These are phyloP conservation scores for Desoria tigrina DNA, from an alignment of 2,888 invertebrate genomes.

Conservation along the genomic window DNA sequence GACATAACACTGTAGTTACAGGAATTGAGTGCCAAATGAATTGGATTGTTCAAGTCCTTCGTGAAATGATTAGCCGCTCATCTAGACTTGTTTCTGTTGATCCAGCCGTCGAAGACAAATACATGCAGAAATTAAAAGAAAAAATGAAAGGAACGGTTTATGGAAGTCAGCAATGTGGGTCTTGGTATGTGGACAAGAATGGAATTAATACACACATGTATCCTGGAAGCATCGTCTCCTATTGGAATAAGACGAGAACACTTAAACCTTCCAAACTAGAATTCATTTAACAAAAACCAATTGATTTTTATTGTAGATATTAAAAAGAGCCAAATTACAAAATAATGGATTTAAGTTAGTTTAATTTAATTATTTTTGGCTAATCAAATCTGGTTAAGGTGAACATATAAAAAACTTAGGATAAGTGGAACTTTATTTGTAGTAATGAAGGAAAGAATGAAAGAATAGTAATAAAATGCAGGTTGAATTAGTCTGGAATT, in stretches of 20 bases:
- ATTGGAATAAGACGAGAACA: slow-evolving; percentile 27
- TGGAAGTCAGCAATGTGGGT: slow-evolving; percentile 30
- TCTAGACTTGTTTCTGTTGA: slow-evolving; percentile 21
- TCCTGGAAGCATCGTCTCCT: slow-evolving; percentile 26
- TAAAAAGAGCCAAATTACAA: too few relatives aligned
- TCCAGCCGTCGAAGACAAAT: slow-evolving; percentile 19
- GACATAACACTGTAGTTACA: slow-evolving; percentile 32
- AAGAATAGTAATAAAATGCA: too few relatives aligned
- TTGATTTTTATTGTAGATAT: too few relatives aligned
- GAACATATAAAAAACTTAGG: too few relatives aligned
- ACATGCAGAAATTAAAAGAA: slow-evolving; percentile 24
- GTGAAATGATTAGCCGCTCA: slow-evolving; percentile 25
- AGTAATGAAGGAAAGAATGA: too few relatives aligned
- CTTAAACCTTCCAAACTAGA: slow-evolving; percentile 11
- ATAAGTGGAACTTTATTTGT: too few relatives aligned
- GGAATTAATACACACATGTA: slow-evolving; percentile 31
- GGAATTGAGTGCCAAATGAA: slow-evolving; percentile 41
- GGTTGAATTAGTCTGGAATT: too few relatives aligned
- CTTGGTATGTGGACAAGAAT: slow-evolving; percentile 34
- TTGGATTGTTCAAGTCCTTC: slow-evolving; percentile 27
- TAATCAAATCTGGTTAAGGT: too few relatives aligned
- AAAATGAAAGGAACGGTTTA: slow-evolving; percentile 30
- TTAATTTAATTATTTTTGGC: too few relatives aligned
- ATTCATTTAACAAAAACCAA: neutral
- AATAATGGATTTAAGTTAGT: too few relatives aligned